These are phyloP conservation scores for Pollenia griseotomentosa DNA, from an alignment of 2,888 invertebrate species.

Conservation along the genomic window DNA sequence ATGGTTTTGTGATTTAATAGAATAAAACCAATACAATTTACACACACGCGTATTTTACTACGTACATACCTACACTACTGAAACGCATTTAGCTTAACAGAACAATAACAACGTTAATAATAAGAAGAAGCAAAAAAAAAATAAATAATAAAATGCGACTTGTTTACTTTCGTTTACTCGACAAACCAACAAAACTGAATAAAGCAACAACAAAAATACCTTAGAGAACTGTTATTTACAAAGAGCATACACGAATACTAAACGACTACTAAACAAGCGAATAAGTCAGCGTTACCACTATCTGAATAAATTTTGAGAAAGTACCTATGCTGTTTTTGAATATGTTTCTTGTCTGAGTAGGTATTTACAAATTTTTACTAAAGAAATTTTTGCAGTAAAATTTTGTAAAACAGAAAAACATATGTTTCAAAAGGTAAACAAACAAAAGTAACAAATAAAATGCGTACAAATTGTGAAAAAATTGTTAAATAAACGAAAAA, in stretches of 20 bases:
- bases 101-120: conserved; percentile 11
- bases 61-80: conserved; percentile 24
- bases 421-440: too few relatives aligned
- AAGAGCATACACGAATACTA: conserved; percentile 30
- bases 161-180: conserved; percentile 69
- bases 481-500: too few relatives aligned
- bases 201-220: conserved; percentile 45
- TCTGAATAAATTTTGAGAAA: too few relatives aligned
- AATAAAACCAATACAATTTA: conserved; percentile 29
- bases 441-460: too few relatives aligned
- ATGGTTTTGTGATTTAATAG: conserved; percentile 45
- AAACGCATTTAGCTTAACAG: conserved; percentile 46
- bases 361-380: too few relatives aligned
- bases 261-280: conserved; percentile 41
- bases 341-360: too few relatives aligned
- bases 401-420: too few relatives aligned
- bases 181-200: conserved; percentile 62
- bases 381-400: too few relatives aligned
- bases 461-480: too few relatives aligned
- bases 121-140: not conserved
- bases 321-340: too few relatives aligned
- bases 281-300: not conserved
- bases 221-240: not conserved
- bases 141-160: conserved; percentile 46
- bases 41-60: conserved; percentile 18